Evolutionary conservation across 1,140 invertebrate genomes (phyloP).

Genomic region (Habropoda laboriosa): DNA sequence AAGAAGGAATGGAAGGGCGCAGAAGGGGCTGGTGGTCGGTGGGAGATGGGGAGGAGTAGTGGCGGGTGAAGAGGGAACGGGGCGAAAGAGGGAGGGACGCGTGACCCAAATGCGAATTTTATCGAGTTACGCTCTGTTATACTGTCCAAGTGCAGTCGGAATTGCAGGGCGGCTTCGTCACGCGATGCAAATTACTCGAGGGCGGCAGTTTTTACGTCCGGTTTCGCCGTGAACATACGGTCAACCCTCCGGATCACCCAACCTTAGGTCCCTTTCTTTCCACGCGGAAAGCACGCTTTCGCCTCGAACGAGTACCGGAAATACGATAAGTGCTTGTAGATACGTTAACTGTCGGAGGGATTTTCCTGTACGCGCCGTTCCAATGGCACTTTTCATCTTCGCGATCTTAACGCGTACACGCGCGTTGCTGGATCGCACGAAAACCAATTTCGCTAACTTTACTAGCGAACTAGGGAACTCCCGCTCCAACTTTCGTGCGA

Average conservation of each 20-base stretch:
- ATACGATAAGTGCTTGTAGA: slow-evolving; percentile 58
- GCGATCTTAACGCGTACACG: not conserved
- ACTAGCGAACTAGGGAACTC: too few species aligned
- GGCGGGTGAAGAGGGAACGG: not conserved
- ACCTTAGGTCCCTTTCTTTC: not conserved
- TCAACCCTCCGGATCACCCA: slow-evolving; percentile 3
- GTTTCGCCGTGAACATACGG: slow-evolving; percentile 29
- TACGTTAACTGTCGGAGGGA: not conserved
- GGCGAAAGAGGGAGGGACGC: slow-evolving; percentile 43
- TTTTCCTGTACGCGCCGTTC: not conserved
- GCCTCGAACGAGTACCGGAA: slow-evolving; percentile 54
- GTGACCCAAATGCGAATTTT: slow-evolving; percentile 77
- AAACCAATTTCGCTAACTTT: slow-evolving; percentile 18
- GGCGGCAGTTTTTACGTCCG: slow-evolving; percentile 64
- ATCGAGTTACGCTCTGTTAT: slow-evolving; percentile 73
- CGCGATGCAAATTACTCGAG: slow-evolving; percentile 70
- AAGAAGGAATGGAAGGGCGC: not conserved
- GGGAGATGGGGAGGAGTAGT: not conserved
- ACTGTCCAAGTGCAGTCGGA: slow-evolving; percentile 70
- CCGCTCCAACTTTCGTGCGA: slow-evolving; percentile 4
- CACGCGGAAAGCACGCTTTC: slow-evolving; percentile 34
- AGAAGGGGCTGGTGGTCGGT: not conserved
- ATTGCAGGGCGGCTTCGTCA: slow-evolving; percentile 70
- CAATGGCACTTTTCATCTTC: slow-evolving; percentile 41
- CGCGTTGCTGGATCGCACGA: too few species aligned